phyloP scores from a whole-genome alignment of 1,140 invertebrate species.

The Apis laboriosa region DNA sequence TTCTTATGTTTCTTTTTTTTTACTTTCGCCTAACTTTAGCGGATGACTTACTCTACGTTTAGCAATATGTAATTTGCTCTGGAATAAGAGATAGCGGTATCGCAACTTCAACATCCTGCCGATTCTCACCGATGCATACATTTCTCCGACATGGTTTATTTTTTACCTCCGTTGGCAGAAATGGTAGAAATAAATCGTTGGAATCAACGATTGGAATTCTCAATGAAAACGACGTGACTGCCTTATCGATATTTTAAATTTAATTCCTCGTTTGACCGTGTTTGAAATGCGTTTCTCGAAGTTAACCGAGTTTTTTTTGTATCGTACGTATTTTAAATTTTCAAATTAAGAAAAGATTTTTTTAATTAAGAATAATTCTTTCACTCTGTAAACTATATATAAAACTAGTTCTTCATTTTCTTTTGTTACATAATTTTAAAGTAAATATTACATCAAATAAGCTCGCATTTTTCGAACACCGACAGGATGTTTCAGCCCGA shows the following conservation, averaged over 20 bases:
- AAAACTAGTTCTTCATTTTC: too few species aligned
- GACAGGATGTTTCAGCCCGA: conserved; percentile 49
- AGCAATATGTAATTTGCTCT: conserved; percentile 73
- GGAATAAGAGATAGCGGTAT: conserved; percentile 66
- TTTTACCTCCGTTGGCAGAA: neutral
- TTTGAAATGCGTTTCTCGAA: too few species aligned
- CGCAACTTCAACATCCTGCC: conserved; percentile 59
- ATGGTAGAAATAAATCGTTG: neutral
- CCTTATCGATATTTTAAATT: neutral
- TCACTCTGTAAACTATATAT: too few species aligned
- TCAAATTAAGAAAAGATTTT: too few species aligned
- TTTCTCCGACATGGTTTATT: neutral
- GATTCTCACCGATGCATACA: neutral
- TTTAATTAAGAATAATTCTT: too few species aligned
- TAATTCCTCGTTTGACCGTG: conserved; percentile 1
- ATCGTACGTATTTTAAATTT: too few species aligned
- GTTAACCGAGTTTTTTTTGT: neutral
- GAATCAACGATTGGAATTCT: neutral
- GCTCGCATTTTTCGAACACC: neutral
- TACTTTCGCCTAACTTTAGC: conserved; percentile 72
- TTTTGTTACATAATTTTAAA: neutral
- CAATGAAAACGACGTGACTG: neutral
- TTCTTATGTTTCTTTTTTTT: conserved; percentile 48
- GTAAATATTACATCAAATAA: neutral
- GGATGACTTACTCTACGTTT: conserved; percentile 77